phyloP scores from a whole-genome alignment of 2,888 invertebrate species.

The Hylaea fasciaria region DNA sequence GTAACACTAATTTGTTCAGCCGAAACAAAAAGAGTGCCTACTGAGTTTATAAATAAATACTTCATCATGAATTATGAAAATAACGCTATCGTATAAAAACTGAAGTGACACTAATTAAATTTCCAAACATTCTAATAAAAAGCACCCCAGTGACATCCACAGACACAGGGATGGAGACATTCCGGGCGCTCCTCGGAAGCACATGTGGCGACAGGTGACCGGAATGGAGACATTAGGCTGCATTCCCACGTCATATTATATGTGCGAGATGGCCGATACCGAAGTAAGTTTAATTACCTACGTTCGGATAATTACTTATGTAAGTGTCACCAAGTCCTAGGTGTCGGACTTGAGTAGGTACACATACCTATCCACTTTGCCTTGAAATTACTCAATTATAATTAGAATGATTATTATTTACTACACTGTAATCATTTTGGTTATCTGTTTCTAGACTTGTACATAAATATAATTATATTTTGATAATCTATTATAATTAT shows the following conservation, averaged over 20 bases:
- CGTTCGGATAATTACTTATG: background rate
- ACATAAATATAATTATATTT: too few relatives aligned
- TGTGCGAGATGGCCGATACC: conserved; percentile 1
- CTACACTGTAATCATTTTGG: too few relatives aligned
- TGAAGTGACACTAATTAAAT: conserved; percentile 22
- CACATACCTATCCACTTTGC: too few relatives aligned
- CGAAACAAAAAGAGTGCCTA: background rate
- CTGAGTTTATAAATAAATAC: conserved; percentile 3
- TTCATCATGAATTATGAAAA: conserved; percentile 5
- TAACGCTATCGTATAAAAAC: conserved; percentile 6
- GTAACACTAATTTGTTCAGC: too few relatives aligned
- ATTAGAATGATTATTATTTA: too few relatives aligned
- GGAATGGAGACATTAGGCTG: conserved; percentile 15
- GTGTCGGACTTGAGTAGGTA: too few relatives aligned
- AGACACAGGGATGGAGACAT: conserved; percentile 17
- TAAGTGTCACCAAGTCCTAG: background rate
- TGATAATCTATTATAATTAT: too few relatives aligned
- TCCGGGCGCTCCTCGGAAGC: conserved; percentile 11
- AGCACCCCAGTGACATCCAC: conserved; percentile 10
- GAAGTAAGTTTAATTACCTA: conserved; percentile 3
- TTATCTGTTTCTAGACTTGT: too few relatives aligned
- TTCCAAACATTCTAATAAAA: conserved; percentile 14
- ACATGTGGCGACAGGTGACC: conserved; percentile 28
- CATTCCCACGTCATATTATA: conserved; percentile 1
- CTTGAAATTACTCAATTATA: too few relatives aligned